Evolutionary conservation across 2,888 invertebrate genomes (phyloP), one percentile per base, ranked within the genome.

Genomic region (Cecidostiba fungosa): DNA sequence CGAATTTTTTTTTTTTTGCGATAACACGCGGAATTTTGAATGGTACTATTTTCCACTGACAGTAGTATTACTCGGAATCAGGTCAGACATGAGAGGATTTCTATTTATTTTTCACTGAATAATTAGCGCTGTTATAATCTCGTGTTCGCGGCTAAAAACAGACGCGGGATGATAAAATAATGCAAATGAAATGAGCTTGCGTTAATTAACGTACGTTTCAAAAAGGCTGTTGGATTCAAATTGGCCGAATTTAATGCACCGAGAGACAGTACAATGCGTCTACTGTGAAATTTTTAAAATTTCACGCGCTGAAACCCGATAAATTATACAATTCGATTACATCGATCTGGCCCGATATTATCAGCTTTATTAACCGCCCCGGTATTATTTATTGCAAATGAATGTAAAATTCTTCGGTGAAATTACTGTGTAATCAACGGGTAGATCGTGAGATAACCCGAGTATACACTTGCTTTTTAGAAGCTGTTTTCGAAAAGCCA

Each of bases 261-360:
- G 43, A 8, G 43, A 43, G 12, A 43, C n/a, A n/a, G 12, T 3
- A 54, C 54, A 54, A 54, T 19, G 54, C 54, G 5, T 6, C 16
- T 1, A 16, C 6, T 54, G 12, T n/a, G 54, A 62, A 62, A n/a
- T n/a, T n/a, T n/a, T n/a, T n/a, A n/a, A 23, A 62, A 62, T 12
- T 62, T 10, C 10, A 23, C 10, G 19, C 19, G 50, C 50, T 16
- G 26, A 66, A 29, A 14, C 29, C 16, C 26, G 4, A 66, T 66
- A 66, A 66, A 66, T 66, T 66, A 66, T 29, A n/a, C n/a, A 66
- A 66, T 66, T 26, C 16, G 26, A 66, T 66, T n/a, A 29, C n/a
- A 12, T 23, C 62, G 26, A 14, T 66, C 66, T 29, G 4, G n/a
- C 6, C 16, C 43, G 43, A 54, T 54, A 54, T 54, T 54, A 54